Percentiles rank a stretch among this genome's conserved stretches.
Conservation (phyloP, 2,888 invertebrate genomes). For the Hybos culiciformis region DNA sequence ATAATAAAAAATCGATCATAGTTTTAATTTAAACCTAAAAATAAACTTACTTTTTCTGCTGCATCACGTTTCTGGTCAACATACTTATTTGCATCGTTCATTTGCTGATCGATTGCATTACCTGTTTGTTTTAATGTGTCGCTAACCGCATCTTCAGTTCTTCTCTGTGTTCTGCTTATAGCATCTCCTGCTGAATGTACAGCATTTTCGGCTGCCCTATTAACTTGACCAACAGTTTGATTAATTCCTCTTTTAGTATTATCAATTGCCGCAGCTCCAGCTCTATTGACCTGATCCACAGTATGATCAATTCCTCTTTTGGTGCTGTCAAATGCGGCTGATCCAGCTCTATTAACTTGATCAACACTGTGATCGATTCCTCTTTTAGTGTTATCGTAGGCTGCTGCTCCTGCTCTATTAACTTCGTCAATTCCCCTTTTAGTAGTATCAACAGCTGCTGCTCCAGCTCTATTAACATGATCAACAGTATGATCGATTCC, state of each 20-base stretch:
- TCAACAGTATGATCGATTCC: no score
- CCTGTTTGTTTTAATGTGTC: slow-evolving; percentile 44
- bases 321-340: slow-evolving; percentile 30
- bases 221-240: slow-evolving; percentile 36
- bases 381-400: no score
- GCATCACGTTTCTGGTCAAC: slow-evolving; percentile 43
- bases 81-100: slow-evolving; percentile 49
- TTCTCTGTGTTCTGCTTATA: no score
- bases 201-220: slow-evolving; percentile 38
- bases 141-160: no score
- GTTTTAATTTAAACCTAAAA: not conserved
- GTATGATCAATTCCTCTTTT: slow-evolving; percentile 30
- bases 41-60: slow-evolving; percentile 24
- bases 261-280: slow-evolving; percentile 37
- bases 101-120: slow-evolving; percentile 44
- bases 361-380: no score
- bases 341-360: no score
- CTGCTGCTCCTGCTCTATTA: no score
- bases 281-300: slow-evolving; percentile 35
- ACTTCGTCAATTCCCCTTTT: no score
- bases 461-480: no score
- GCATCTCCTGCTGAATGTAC: no score
- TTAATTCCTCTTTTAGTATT: slow-evolving; percentile 38
- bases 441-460: no score
- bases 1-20: no score